These are phyloP conservation scores for Dicranocentrus wangi DNA, from an alignment of 2,888 invertebrate genomes.

Conservation along the genomic window DNA sequence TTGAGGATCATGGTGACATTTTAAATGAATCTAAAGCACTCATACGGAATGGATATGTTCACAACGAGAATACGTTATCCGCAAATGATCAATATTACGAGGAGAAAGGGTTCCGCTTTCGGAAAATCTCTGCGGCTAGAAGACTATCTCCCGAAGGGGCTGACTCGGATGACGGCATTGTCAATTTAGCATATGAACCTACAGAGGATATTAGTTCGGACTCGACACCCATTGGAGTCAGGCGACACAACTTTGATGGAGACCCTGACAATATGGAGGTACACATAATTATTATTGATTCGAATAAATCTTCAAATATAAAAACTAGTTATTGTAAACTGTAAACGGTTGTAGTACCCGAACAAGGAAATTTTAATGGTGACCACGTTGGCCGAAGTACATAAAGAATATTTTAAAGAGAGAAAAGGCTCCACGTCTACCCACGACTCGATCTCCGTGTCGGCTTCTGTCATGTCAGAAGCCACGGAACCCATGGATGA, in stretches of 20 bases:
- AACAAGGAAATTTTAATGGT: conserved; percentile 70
- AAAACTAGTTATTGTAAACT: background rate
- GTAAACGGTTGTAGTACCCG: conserved; percentile 28
- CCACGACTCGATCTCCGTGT: conserved; percentile 66
- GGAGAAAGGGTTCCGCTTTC: conserved; percentile 32
- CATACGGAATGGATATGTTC: background rate
- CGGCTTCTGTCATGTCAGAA: conserved; percentile 60
- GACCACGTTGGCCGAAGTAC: conserved; percentile 71
- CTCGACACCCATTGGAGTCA: conserved; percentile 33
- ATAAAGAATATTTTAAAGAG: conserved; percentile 61
- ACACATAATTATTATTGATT: too few relatives aligned
- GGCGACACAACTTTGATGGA: conserved; percentile 32
- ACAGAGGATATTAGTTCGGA: conserved; percentile 53
- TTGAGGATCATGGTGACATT: conserved; percentile 36
- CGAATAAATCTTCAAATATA: too few relatives aligned
- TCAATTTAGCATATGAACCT: conserved; percentile 69
- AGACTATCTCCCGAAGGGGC: conserved; percentile 70
- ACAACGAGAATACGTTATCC: background rate
- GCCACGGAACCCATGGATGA: conserved; percentile 10
- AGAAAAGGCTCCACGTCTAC: conserved; percentile 64
- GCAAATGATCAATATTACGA: conserved; percentile 41
- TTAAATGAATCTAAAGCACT: background rate
- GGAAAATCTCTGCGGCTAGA: conserved; percentile 52
- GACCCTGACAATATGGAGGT: background rate
- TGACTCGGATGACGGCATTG: conserved; percentile 68